Evolutionary conservation across 1,140 invertebrate genomes (phyloP).

Genomic region (Manduca sexta): DNA sequence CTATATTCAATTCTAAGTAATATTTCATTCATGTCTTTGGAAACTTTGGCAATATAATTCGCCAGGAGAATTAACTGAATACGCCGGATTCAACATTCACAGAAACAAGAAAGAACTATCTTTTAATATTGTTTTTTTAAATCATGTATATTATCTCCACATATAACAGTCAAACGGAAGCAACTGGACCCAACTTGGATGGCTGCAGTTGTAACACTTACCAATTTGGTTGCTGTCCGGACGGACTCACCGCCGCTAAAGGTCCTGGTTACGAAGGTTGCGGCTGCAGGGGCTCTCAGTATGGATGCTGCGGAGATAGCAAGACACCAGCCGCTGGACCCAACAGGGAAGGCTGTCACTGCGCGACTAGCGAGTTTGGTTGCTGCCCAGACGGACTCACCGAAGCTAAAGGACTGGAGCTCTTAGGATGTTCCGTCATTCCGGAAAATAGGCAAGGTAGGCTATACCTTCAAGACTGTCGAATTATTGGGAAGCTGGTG

Average conservation of each 20-base stretch:
- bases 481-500: no score
- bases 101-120: no score
- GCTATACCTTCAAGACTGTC: no score
- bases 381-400: constrained; percentile 90
- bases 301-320: constrained; percentile 92
- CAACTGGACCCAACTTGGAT: constrained; percentile 80
- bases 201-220: constrained; percentile 91
- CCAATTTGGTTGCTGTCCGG: constrained; percentile 94
- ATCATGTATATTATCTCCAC: background rate
- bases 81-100: no score
- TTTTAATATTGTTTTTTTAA: no score
- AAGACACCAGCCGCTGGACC: constrained; percentile 82
- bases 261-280: constrained; percentile 87
- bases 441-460: constrained; percentile 79
- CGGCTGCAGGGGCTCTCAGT: constrained; percentile 84
- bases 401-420: constrained; percentile 86
- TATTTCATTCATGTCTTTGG: no score
- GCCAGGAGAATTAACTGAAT: no score
- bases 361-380: constrained; percentile 85
- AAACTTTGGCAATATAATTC: no score
- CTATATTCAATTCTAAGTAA: no score
- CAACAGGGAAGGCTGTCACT: constrained; percentile 82
- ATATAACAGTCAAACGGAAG: constrained; percentile 76
- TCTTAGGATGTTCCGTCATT: constrained; percentile 84
- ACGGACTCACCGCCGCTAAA: constrained; percentile 86